Conservation (phyloP, 2,797 vertebrate genomes). For the Chloroceryle inda region DNA sequence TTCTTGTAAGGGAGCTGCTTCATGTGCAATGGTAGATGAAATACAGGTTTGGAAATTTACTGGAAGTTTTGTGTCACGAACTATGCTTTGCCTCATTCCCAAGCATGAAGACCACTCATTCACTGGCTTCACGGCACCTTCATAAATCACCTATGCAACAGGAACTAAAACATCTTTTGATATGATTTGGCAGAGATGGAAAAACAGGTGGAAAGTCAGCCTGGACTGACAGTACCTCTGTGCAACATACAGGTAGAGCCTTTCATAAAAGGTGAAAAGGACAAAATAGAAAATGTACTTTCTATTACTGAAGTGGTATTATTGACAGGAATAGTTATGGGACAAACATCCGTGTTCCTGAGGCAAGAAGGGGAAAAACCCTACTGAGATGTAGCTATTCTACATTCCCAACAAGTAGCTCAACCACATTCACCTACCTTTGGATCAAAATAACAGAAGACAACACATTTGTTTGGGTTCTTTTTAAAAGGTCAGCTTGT, state of each 20-base stretch:
- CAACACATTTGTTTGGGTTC: constrained; percentile 44
- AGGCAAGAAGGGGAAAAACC: background rate
- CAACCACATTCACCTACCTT: background rate
- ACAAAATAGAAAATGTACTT: background rate
- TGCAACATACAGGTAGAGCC: accelerated
- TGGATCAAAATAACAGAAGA: constrained; percentile 49
- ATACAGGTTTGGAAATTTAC: background rate
- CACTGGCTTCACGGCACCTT: background rate
- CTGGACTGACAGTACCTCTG: too few relatives aligned
- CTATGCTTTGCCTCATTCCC: background rate
- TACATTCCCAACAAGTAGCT: background rate
- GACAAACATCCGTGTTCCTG: background rate
- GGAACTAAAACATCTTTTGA: background rate
- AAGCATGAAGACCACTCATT: accelerated
- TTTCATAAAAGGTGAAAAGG: background rate
- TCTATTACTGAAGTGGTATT: background rate
- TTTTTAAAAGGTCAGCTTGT: constrained; percentile 71
- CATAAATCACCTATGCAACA: background rate
- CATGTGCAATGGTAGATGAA: background rate
- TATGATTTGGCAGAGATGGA: background rate
- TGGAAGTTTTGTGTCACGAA: accelerated
- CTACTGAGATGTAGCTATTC: background rate
- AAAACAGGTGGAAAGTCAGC: background rate
- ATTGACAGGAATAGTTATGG: background rate
- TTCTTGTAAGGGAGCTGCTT: background rate